phyloP scores from a whole-genome alignment of 2,113 vertebrate genomes.

The Mesembrinibis cayennensis region DNA sequence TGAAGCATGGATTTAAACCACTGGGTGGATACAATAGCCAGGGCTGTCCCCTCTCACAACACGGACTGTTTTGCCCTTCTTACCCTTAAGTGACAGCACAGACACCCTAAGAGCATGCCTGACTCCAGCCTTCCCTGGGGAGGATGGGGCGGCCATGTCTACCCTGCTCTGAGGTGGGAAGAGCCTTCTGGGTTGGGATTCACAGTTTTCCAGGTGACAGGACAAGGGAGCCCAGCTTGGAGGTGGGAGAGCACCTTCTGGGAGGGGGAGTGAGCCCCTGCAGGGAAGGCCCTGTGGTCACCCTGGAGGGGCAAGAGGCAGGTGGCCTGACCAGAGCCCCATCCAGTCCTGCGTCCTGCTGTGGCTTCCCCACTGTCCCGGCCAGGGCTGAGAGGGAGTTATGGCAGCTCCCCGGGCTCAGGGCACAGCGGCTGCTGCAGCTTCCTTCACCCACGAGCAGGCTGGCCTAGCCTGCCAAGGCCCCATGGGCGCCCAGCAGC shows the following conservation, averaged over 20 bases:
- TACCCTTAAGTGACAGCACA: not conserved
- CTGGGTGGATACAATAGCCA: not conserved
- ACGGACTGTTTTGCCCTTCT: rapidly evolving
- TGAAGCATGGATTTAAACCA: not conserved
- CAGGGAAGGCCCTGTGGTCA: rapidly evolving
- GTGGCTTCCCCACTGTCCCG: rapidly evolving
- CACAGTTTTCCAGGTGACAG: rapidly evolving
- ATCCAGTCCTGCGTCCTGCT: too few relatives aligned
- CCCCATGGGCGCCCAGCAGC: not conserved
- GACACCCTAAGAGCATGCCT: rapidly evolving
- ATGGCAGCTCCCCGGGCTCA: not conserved
- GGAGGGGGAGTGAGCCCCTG: not conserved
- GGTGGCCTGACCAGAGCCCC: rapidly evolving
- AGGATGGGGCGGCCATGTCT: not conserved
- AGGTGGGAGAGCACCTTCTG: not conserved
- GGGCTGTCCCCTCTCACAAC: not conserved
- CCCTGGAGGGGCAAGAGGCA: not conserved
- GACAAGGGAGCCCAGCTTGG: not conserved
- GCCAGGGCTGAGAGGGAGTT: not conserved
- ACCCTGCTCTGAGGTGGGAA: not conserved
- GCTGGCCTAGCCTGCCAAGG: not conserved
- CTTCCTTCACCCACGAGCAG: not conserved
- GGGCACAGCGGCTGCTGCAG: not conserved
- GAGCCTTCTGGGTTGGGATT: not conserved
- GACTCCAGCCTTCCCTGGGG: not conserved